Evolutionary conservation across 2,888 invertebrate genomes (phyloP), one percentile per base, ranked within the genome.

Genomic region (Omphaloscelis lunosa): DNA sequence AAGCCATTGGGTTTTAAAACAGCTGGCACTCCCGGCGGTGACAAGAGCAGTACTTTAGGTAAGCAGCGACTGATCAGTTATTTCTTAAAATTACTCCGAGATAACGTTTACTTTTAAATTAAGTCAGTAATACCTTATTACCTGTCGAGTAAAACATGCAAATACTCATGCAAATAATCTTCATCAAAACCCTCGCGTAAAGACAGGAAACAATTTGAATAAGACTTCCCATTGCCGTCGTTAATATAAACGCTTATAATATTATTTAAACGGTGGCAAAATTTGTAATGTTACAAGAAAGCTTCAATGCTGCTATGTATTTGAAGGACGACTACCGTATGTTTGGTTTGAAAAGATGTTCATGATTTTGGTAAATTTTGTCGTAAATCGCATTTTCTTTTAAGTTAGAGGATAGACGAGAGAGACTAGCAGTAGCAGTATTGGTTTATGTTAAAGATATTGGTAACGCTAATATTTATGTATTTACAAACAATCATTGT

Each of bases 141-240:
- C 66, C 27, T 34, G 41, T n/a, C n/a, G 17, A 65, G 48, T 61
- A 17, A 78, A 76, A 77, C 53, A 85, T 85, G 79, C 59, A 73
- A 85, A 85, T 78, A 11, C 41, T 29, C n/a, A 7, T 34, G 17
- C 11, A 61, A 68, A 68, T 45, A 12, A 62, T 81, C 56, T 65
- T 72, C 20, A 61, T 62, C 45, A 58, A 39, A 63, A 65, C 65
- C 45, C 27, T 62, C 20, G 41, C 56, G 61, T 68, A 63, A 68
- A 70, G 69, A 77, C 59, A 83, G 79, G 66, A 78, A 83, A 81
- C 70, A 79, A 88, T 87, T 86, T 88, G 75, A 88, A 86, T 86
- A 88, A 88, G 56, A 71, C 71, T 78, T 17, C 65, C 63, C 51
- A 74, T 66, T 71, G 74, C 12, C 41, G 66, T 72, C 66, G 79